These are phyloP conservation scores for Laothoe populi DNA, from an alignment of 2,888 invertebrate genomes.

Conservation along the genomic window DNA sequence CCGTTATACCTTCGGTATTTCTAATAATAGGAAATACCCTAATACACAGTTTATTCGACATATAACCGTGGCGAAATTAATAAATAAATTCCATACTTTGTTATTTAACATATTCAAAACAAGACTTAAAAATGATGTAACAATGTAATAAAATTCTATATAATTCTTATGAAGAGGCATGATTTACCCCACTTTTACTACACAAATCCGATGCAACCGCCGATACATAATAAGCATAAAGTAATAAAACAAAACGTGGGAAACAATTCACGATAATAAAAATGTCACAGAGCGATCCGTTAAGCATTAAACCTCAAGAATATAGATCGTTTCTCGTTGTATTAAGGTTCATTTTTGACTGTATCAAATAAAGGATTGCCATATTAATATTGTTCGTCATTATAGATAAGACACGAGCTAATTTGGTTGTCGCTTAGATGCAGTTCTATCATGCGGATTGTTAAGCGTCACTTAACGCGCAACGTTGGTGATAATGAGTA, in stretches of 20 bases:
- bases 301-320: conserved; percentile 50
- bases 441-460: conserved; percentile 1
- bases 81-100: no score
- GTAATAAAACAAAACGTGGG: conserved; percentile 58
- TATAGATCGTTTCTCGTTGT: conserved; percentile 36
- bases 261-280: conserved; percentile 73
- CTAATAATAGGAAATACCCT: no score
- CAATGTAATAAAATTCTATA: neutral
- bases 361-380: conserved; percentile 38
- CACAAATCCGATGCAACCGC: conserved; percentile 20
- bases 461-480: neutral
- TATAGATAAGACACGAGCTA: conserved; percentile 78
- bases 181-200: conserved; percentile 1
- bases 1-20: no score
- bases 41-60: no score
- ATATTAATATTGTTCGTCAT: conserved; percentile 65
- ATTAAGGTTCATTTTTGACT: neutral
- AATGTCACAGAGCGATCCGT: conserved; percentile 64
- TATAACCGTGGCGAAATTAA: no score
- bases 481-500: neutral
- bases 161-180: conserved; percentile 3
- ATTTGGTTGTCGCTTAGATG: conserved; percentile 60
- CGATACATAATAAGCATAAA: conserved; percentile 27
- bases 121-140: conserved; percentile 3
- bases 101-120: neutral